A percentile compares a stretch with the other conserved stretches of the same genome.
Conservation (phyloP, 92 coral and sea anemone species). For the Palythoa grandis region DNA sequence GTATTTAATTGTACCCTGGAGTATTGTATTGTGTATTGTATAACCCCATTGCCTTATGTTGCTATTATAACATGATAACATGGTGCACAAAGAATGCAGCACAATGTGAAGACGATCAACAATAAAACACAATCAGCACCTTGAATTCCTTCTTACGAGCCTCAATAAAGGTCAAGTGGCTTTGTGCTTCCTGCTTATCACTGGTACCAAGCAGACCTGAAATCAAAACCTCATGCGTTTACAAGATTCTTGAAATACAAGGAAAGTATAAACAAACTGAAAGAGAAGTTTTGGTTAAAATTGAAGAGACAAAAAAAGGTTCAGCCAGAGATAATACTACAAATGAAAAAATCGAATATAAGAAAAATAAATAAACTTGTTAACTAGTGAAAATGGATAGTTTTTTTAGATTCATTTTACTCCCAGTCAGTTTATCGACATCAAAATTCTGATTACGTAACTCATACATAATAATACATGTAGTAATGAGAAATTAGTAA, state of each 20-base stretch:
- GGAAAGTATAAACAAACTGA: not conserved
- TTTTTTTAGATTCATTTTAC: too few species aligned
- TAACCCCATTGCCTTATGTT: too few species aligned
- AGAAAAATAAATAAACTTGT: too few species aligned
- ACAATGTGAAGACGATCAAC: not conserved
- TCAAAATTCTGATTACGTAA: too few species aligned
- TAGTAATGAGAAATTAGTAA: too few species aligned
- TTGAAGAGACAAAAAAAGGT: not conserved
- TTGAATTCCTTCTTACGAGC: constrained; percentile 46
- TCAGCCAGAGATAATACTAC: not conserved
- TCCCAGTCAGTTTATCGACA: too few species aligned
- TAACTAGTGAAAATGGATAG: too few species aligned
- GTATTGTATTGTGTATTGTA: too few species aligned
- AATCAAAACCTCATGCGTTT: not conserved
- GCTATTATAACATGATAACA: too few species aligned
- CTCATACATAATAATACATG: too few species aligned
- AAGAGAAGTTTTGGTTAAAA: not conserved
- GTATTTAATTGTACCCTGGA: too few species aligned
- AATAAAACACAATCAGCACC: not conserved
- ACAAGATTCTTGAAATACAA: not conserved
- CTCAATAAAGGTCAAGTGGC: constrained; percentile 22
- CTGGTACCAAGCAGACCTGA: constrained; percentile 6
- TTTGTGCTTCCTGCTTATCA: constrained; percentile 37
- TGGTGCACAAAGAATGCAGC: not conserved
- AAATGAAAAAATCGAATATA: too few species aligned